These are phyloP conservation scores for Pegoplata infirma DNA, from an alignment of 2,888 invertebrate species.

Conservation along the genomic window DNA sequence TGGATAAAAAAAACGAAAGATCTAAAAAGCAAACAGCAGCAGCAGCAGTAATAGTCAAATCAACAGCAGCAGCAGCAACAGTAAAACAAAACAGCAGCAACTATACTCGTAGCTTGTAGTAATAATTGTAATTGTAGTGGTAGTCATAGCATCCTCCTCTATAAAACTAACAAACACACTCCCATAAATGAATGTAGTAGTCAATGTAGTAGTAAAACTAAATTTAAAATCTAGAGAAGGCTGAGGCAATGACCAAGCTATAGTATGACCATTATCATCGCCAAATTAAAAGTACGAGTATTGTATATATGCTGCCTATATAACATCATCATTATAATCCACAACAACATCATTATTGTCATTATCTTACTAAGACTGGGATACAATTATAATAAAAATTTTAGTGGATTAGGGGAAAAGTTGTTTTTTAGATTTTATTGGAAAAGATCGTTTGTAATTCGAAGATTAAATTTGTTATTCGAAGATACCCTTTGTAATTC, in stretches of 20 bases:
- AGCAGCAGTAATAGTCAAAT: conserved; percentile 18
- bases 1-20: conserved; percentile 23
- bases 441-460: no score
- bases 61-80: conserved; percentile 33
- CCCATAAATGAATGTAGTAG: background rate
- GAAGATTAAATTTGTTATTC: no score
- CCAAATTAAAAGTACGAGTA: background rate
- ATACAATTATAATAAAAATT: conserved; percentile 8
- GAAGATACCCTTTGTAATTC: no score
- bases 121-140: conserved; percentile 11
- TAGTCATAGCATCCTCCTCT: conserved; percentile 28
- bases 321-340: conserved; percentile 35
- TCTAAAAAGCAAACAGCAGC: conserved; percentile 17
- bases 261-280: conserved; percentile 13
- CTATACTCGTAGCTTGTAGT: conserved; percentile 26
- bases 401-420: no score
- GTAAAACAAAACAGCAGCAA: conserved; percentile 42
- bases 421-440: no score
- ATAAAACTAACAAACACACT: conserved; percentile 18
- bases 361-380: conserved; percentile 56
- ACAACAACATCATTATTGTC: conserved; percentile 61
- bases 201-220: conserved; percentile 1
- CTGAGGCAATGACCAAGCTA: conserved; percentile 49
- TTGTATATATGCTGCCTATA: background rate
- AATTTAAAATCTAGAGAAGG: conserved; percentile 35